Evolutionary conservation across 2,888 invertebrate genomes (phyloP), one percentile per base, ranked within the genome.

Genomic region (Agriotes lineatus): DNA sequence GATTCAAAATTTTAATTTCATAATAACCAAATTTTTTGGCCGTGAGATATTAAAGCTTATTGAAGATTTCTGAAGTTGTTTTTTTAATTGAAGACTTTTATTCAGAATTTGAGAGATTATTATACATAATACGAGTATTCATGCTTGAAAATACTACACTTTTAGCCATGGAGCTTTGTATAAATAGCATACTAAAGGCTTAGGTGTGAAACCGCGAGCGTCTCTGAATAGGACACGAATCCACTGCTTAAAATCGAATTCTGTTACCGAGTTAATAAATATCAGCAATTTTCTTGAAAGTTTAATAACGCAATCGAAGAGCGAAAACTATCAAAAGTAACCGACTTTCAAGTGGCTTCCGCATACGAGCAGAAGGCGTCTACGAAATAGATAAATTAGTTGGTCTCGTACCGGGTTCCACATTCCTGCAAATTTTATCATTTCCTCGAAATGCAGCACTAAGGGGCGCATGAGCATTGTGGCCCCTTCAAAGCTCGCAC

Each of bases 401-500:
- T 66, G 63, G 58, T 63, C 54, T 45, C 33, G 69, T 59, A 65
- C 65, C 50, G 66, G 44, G 42, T 67, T 50, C 50, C 60, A 68
- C 63, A 70, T 66, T 72, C 70, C 71, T 76, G 74, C 72, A 75
- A 76, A 75, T 76, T 74, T 75, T 71, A 74, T 73, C 72, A 75
- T 71, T 76, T 73, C 73, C 70, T 68, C 72, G 69, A 73, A 72
- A 74, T 76, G 73, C 74, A 73, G 77, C 73, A 76, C 69, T 70
- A 72, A 65, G 72, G 45, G 54, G 74, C 73, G 73, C 76, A 76
- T 74, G 77, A 63, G 72, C 71, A 66, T 62, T 69, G 64, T 48
- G 54, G 63, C 50, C 44, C 57, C 67, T 63, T 59, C 65, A 64
- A 69, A 70, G 72, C 72, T 71, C 72, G 64, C 68, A 72, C 74